A percentile compares a stretch with the other conserved stretches of the same genome.
phyloP scores from a whole-genome alignment of 2,797 vertebrate genomes.

The Uromys caudimaculatus region DNA sequence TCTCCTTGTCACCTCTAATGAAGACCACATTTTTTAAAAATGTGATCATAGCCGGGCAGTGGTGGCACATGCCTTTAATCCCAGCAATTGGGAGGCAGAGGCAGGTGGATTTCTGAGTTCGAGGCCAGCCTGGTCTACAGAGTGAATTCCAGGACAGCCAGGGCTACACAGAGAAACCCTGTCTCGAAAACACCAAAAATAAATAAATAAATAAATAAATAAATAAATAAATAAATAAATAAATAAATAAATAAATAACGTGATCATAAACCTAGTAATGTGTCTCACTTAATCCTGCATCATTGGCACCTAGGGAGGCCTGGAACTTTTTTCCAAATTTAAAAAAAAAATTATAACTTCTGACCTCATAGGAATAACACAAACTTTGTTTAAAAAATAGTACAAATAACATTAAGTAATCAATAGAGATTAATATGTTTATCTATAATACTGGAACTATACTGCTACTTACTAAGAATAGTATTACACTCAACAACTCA shows the following conservation, averaged over 20 bases:
- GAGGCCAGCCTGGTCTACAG: too few species aligned
- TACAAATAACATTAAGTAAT: background rate
- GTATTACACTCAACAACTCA: background rate
- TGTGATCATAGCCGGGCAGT: background rate
- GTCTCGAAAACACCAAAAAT: too few species aligned
- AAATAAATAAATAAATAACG: too few species aligned
- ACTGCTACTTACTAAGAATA: background rate
- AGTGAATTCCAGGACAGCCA: too few species aligned
- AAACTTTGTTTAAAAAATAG: background rate
- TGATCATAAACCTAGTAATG: background rate
- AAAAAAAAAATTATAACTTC: background rate
- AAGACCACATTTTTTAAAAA: background rate
- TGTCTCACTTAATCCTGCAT: background rate
- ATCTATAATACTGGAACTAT: background rate
- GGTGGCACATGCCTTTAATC: too few species aligned
- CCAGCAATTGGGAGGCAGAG: too few species aligned
- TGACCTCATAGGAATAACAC: background rate
- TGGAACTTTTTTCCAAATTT: background rate
- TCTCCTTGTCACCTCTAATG: conserved; percentile 28
- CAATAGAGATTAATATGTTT: background rate
- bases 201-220: too few species aligned
- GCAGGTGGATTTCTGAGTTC: too few species aligned
- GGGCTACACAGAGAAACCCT: too few species aligned
- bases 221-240: too few species aligned
- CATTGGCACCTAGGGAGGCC: background rate